Percentiles rank a stretch among this genome's conserved stretches.
Conservation (phyloP, 2,888 invertebrate genomes). For the Druceiella hillmani region DNA sequence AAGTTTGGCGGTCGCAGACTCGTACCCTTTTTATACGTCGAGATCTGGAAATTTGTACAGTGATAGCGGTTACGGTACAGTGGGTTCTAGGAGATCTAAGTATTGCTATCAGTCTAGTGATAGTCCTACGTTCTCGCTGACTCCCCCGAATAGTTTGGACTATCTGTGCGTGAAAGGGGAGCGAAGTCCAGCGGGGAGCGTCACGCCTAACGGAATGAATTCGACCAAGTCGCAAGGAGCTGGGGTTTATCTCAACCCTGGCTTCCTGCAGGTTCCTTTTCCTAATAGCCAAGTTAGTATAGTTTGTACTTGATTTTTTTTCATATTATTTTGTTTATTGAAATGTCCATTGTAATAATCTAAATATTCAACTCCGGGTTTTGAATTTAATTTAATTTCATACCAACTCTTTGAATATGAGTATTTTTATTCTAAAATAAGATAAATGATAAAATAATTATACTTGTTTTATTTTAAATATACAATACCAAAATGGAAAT, state of each 20-base stretch:
- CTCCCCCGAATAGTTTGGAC: conserved; percentile 44
- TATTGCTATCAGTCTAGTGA: conserved; percentile 32
- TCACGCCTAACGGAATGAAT: conserved; percentile 44
- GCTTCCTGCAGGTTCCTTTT: conserved; percentile 44
- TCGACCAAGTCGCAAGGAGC: conserved; percentile 37
- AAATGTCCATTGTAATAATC: too few relatives aligned
- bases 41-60: conserved; percentile 31
- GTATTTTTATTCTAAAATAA: too few relatives aligned
- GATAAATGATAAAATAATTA: too few relatives aligned
- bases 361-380: too few relatives aligned
- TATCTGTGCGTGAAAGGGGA: conserved; percentile 41
- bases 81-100: conserved; percentile 27
- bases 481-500: too few relatives aligned
- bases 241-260: conserved; percentile 42
- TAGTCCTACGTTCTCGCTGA: conserved; percentile 46
- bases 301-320: too few relatives aligned
- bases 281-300: conserved; percentile 47
- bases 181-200: conserved; percentile 40
- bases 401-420: too few relatives aligned
- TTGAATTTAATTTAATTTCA: too few relatives aligned
- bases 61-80: conserved; percentile 27
- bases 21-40: conserved; percentile 35
- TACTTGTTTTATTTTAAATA: too few relatives aligned
- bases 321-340: too few relatives aligned
- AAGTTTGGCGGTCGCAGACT: conserved; percentile 39